These are phyloP conservation scores for Crepidodera aurea DNA, from an alignment of 2,888 invertebrate genomes.

Conservation along the genomic window DNA sequence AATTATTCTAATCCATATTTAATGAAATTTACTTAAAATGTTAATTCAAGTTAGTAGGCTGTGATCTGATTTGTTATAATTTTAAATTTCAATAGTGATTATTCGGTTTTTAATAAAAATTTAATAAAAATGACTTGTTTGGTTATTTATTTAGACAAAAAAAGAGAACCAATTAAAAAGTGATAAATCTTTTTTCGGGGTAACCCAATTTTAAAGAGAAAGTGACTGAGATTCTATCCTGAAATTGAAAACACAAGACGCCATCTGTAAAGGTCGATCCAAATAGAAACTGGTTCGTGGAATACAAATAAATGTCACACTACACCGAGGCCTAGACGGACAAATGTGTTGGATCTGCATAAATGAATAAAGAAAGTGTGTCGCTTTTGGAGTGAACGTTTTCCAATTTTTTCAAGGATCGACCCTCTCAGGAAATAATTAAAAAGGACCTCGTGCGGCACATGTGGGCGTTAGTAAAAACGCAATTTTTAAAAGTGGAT, in stretches of 20 bases:
- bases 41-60: no score
- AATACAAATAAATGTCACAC: constrained; percentile 56
- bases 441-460: constrained; percentile 37
- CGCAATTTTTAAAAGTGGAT: no score
- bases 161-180: no score
- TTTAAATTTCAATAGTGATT: no score
- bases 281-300: constrained; percentile 36
- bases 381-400: constrained; percentile 28
- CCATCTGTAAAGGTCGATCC: constrained; percentile 41
- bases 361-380: constrained; percentile 49
- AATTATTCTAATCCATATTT: no score
- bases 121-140: no score
- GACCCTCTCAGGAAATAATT: background rate
- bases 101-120: no score
- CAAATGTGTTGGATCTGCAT: constrained; percentile 49
- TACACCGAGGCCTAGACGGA: constrained; percentile 38
- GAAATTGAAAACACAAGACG: constrained; percentile 32
- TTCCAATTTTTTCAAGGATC: constrained; percentile 35
- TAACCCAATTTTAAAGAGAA: background rate
- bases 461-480: no score
- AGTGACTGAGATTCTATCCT: background rate
- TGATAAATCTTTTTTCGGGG: no score
- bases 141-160: no score
- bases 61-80: no score
- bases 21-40: no score